Conservation (phyloP, 2,797 vertebrate genomes). For the Enteromius mattozi region DNA sequence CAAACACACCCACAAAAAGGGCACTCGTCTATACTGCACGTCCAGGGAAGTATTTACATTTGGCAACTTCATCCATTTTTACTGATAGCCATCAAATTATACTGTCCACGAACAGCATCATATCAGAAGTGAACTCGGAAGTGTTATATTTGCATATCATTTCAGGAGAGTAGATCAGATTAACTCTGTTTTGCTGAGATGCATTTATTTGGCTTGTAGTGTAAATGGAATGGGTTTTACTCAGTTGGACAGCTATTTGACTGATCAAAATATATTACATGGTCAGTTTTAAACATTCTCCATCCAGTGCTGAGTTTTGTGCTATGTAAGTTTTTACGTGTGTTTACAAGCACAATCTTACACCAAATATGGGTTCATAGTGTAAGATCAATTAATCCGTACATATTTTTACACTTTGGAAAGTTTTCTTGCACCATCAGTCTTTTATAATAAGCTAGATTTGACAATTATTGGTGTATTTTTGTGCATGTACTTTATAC, state of each 20-base stretch:
- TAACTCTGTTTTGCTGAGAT: background rate
- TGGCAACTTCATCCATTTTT: background rate
- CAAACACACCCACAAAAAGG: conserved; percentile 19
- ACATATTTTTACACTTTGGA: background rate
- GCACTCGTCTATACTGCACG: background rate
- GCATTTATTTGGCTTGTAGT: background rate
- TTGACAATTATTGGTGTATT: background rate
- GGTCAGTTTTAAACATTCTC: background rate
- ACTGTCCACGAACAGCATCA: conserved; percentile 1
- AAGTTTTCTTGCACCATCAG: background rate
- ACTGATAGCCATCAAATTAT: conserved; percentile 23
- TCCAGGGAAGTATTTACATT: conserved; percentile 4
- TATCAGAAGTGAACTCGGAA: background rate
- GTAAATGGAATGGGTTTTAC: background rate
- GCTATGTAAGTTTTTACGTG: background rate
- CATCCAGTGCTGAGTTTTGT: background rate
- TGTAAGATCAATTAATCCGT: background rate
- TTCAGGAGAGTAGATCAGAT: background rate
- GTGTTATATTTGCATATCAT: background rate
- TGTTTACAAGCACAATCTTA: background rate
- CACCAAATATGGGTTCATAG: background rate
- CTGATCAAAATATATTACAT: background rate
- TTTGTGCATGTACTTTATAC: background rate
- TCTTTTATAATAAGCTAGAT: background rate
- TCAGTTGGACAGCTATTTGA: background rate